Base-by-base conservation (phyloP, 2,888 invertebrate genomes). In the Drosophila mayaguana region DNA sequence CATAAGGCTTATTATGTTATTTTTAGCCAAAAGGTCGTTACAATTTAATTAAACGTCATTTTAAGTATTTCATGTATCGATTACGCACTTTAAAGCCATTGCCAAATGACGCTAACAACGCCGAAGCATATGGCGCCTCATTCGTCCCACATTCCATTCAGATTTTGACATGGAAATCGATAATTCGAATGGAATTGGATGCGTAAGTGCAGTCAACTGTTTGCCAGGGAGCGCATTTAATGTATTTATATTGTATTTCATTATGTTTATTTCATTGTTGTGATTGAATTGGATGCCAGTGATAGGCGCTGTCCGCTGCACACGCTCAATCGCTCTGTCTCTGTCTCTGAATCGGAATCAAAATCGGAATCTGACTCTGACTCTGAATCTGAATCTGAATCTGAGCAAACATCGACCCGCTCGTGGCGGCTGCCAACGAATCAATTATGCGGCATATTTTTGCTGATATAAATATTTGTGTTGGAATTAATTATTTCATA, bases 401-500 rank as follows among this genome's bases (percentile, higher is more conserved):
- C 60, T 55, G n/a, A n/a, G n/a, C n/a, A n/a, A n/a, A n/a, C n/a
- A n/a, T n/a, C n/a, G 32, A 16, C 40, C 54, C 51, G 11, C 56
- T 25, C 43, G 36, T 65, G 48, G 63, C 50, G 22, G 66, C 77
- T 73, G 76, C 50, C 74, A 75, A 72, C 71, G 76, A 78, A 81
- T 88, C 88, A 87, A 88, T 88, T 87, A 84, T 87, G 83, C 81
- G 84, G 78, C 88, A 84, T 83, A 87, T 88, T 84, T 86, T 73
- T 84, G 83, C 88, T 77, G 80, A 69, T 81, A 88, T 88, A 88
- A 89, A 89, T 89, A 89, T 89, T 89, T 89, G 76, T 83, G 78
- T 80, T 81, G 88, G 84, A 88, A 89, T 89, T 89, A 89, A 89
- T 89, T 89, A 89, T 89, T 88, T 89, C 73, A 89, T 89, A 89